Evolutionary conservation across 2,888 invertebrate species (phyloP).

Genomic region (Phorcus lineatus): DNA sequence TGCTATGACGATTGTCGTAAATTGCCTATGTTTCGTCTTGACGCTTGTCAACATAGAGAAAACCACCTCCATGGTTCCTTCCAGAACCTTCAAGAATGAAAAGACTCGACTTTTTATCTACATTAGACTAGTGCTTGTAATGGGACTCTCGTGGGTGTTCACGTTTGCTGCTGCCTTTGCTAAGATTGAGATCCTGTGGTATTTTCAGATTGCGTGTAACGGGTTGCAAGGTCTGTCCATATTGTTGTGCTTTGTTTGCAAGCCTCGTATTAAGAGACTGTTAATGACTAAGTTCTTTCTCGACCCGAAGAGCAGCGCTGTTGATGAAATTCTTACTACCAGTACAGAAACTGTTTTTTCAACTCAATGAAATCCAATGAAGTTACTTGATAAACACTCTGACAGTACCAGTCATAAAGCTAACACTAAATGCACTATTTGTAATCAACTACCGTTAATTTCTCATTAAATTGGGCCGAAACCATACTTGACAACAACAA

Average conservation of each 20-base stretch:
- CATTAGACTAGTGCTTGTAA: slow-evolving; percentile 29
- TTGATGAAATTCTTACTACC: no score
- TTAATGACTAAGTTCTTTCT: not conserved
- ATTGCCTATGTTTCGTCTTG: slow-evolving; percentile 17
- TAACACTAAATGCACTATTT: no score
- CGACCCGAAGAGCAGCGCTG: not conserved
- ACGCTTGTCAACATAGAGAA: slow-evolving; percentile 27
- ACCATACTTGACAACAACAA: no score
- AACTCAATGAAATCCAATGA: no score
- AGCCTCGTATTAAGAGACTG: not conserved
- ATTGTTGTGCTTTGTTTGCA: slow-evolving; percentile 30
- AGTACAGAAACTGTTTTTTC: no score
- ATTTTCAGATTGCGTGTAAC: slow-evolving; percentile 33
- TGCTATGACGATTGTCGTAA: not conserved
- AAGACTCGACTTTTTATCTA: slow-evolving; percentile 22
- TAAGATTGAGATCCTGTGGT: slow-evolving; percentile 33
- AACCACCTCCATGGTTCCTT: not conserved
- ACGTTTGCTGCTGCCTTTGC: slow-evolving; percentile 35
- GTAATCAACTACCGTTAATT: no score
- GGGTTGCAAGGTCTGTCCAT: slow-evolving; percentile 29
- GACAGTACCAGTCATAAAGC: no score
- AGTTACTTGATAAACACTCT: no score
- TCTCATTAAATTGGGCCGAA: no score
- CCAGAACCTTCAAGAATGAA: not conserved
- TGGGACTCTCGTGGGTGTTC: slow-evolving; percentile 36